Percentiles rank a stretch among this genome's conserved stretches.
Evolutionary conservation across 2,888 invertebrate species (phyloP).

Genomic region (Nowickia ferox): DNA sequence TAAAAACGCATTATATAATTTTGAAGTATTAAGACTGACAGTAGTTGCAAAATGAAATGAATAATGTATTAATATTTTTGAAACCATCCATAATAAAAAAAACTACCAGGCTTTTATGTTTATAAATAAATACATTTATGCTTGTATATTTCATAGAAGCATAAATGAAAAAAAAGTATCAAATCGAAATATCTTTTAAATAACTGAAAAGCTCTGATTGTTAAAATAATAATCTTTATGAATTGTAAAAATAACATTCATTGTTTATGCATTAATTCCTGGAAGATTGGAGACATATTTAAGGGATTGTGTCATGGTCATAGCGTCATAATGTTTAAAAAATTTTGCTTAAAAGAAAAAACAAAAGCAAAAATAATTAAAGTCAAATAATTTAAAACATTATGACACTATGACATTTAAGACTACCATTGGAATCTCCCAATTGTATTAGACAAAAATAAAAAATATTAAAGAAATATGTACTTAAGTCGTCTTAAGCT

Average conservation of each 20-base stretch:
- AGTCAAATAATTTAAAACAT: too few relatives aligned
- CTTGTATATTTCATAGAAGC: neutral
- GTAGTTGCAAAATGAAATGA: constrained; percentile 11
- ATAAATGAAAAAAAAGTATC: neutral
- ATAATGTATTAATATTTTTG: constrained; percentile 24
- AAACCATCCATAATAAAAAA: neutral
- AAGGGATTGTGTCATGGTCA: too few relatives aligned
- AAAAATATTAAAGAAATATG: too few relatives aligned
- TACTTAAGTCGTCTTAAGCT: too few relatives aligned
- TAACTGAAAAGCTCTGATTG: neutral
- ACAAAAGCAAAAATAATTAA: too few relatives aligned
- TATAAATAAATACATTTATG: neutral
- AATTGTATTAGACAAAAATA: too few relatives aligned
- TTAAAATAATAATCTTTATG: neutral
- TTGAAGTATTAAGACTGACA: constrained; percentile 4
- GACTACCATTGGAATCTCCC: too few relatives aligned
- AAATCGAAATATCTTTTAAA: neutral
- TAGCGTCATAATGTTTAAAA: too few relatives aligned
- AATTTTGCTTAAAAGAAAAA: too few relatives aligned
- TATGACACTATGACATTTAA: too few relatives aligned
- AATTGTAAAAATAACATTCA: neutral
- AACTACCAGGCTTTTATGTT: neutral
- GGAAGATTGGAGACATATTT: too few relatives aligned
- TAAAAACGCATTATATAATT: constrained; percentile 8
- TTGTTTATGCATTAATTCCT: too few relatives aligned